Evolutionary conservation across 2,888 invertebrate species (phyloP).

Genomic region (Leptopterna dolabrata): DNA sequence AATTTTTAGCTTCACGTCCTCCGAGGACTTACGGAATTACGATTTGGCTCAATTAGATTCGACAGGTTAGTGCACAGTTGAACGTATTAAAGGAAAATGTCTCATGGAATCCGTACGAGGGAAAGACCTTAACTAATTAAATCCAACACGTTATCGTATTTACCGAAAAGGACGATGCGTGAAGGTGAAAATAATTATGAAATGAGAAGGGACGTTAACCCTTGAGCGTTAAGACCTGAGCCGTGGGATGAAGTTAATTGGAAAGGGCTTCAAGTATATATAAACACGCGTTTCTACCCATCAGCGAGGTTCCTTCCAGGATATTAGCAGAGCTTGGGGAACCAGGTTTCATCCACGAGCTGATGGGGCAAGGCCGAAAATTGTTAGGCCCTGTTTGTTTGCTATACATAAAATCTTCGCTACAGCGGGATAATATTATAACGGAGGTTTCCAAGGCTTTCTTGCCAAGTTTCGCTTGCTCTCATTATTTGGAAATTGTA

Average conservation of each 20-base stretch:
- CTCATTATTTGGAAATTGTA: no score
- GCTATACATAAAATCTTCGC: neutral
- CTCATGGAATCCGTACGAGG: no score
- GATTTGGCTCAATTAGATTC: no score
- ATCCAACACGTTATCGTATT: neutral
- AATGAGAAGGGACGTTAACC: neutral
- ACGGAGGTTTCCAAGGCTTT: no score
- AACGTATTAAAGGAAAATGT: no score
- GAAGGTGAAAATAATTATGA: neutral
- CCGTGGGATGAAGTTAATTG: conserved; percentile 31
- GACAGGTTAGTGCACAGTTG: no score
- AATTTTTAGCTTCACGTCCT: no score
- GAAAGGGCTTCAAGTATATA: conserved; percentile 23
- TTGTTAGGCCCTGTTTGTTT: neutral
- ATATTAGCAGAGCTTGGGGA: conserved; percentile 21
- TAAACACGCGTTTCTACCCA: conserved; percentile 20
- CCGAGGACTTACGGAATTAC: no score
- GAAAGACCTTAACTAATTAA: neutral
- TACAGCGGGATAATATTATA: no score
- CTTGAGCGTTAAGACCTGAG: neutral
- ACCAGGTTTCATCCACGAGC: neutral
- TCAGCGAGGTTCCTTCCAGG: neutral
- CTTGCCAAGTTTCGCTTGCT: no score
- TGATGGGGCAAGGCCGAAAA: neutral
- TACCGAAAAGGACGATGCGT: neutral